phyloP scores from a whole-genome alignment of 1,140 invertebrate species.

The Drosophila santomea region DNA sequence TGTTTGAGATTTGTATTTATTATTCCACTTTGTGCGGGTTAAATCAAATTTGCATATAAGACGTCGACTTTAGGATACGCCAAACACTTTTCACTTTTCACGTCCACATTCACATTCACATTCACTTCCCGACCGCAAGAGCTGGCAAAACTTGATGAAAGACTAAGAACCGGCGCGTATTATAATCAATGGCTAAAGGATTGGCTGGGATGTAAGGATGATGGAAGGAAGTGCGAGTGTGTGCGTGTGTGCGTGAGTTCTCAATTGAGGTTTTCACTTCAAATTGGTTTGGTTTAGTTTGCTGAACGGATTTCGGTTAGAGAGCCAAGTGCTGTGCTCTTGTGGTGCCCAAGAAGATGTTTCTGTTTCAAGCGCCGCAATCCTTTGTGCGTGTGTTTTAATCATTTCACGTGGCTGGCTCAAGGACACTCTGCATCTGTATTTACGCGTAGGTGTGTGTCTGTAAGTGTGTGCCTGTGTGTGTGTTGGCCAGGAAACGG shows the following conservation, averaged over 20 bases:
- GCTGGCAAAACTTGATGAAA: slow-evolving; percentile 53
- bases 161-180: slow-evolving; percentile 53
- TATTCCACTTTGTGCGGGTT: slow-evolving; percentile 65
- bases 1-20: slow-evolving; percentile 61
- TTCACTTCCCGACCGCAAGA: slow-evolving; percentile 2
- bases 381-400: slow-evolving; percentile 37
- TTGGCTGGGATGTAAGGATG: background rate
- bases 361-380: background rate
- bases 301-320: slow-evolving; percentile 66
- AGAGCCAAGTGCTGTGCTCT: slow-evolving; percentile 33
- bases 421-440: slow-evolving; percentile 14
- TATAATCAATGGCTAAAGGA: slow-evolving; percentile 51
- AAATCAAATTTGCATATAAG: slow-evolving; percentile 68
- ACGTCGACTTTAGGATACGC: slow-evolving; percentile 32
- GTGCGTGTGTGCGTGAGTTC: slow-evolving; percentile 9
- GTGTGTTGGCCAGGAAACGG: slow-evolving; percentile 31
- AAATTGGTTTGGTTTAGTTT: slow-evolving; percentile 73
- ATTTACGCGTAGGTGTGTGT: background rate
- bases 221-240: background rate
- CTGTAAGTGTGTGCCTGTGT: no score
- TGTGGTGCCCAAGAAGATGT: slow-evolving; percentile 38
- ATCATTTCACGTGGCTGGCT: slow-evolving; percentile 42
- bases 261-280: slow-evolving; percentile 64
- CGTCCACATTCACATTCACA: background rate
- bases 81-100: slow-evolving; percentile 10